Conservation (phyloP, 2,113 vertebrate species). For the Cathartes aura region DNA sequence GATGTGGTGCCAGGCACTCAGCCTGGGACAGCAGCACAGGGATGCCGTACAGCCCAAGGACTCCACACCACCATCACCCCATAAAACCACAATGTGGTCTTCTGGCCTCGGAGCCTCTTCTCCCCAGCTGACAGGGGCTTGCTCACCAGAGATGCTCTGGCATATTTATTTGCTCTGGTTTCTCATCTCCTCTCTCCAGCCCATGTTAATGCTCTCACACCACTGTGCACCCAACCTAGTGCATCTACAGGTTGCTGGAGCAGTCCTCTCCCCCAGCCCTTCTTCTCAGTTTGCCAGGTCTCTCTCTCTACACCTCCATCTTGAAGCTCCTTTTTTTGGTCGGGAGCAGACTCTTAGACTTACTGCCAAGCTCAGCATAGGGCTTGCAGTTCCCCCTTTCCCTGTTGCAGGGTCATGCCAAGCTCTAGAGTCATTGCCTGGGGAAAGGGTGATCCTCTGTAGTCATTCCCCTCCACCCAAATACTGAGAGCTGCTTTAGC, state of each 20-base stretch:
- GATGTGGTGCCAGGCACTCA: not conserved
- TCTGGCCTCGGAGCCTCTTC: not conserved
- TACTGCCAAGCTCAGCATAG: not conserved
- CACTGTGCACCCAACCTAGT: not conserved
- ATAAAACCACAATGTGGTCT: not conserved
- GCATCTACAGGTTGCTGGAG: not conserved
- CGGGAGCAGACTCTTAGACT: not conserved
- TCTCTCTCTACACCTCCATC: not conserved
- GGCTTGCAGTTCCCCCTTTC: not conserved
- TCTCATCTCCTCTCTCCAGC: not conserved
- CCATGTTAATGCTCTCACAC: not conserved
- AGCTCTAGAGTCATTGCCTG: not conserved
- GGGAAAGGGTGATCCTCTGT: conserved; percentile 7
- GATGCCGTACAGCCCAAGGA: not conserved
- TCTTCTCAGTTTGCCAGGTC: not conserved
- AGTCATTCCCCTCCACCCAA: not conserved
- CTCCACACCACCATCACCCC: not conserved
- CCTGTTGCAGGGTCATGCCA: not conserved
- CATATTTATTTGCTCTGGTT: not conserved
- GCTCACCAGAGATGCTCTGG: not conserved
- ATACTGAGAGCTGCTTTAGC: not conserved
- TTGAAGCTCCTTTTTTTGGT: not conserved
- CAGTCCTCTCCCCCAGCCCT: not conserved
- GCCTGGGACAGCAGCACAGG: not conserved
- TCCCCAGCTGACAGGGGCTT: not conserved